These are phyloP conservation scores for Murina feae DNA, from an alignment of 2,113 vertebrate genomes.

Conservation along the genomic window DNA sequence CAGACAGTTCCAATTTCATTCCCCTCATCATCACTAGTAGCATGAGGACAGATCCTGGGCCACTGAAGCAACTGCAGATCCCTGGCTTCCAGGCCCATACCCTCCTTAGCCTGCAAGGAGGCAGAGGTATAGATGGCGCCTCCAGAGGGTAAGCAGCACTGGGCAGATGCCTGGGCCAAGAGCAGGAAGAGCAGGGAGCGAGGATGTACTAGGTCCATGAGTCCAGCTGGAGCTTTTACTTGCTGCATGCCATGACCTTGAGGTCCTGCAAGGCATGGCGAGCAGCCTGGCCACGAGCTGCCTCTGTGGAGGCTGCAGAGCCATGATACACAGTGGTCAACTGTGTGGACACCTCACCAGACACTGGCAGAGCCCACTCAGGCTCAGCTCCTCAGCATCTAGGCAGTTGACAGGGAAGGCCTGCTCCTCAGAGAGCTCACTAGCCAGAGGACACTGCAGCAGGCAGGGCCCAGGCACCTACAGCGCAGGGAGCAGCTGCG, in stretches of 20 bases:
- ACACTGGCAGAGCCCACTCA: constrained; percentile 94
- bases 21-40: not conserved
- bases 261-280: constrained; percentile 93
- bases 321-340: constrained; percentile 95
- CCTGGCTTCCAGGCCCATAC: not conserved
- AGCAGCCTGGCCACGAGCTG: constrained; percentile 89
- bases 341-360: constrained; percentile 95
- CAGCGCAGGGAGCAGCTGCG: constrained; percentile 86
- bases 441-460: constrained; percentile 86
- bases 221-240: constrained; percentile 73
- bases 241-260: constrained; percentile 93
- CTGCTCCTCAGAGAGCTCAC: constrained; percentile 92
- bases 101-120: constrained; percentile 35
- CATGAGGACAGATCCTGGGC: not conserved
- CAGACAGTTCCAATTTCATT: not conserved
- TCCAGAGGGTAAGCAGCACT: not conserved
- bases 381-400: constrained; percentile 91
- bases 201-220: not conserved
- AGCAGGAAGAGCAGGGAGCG: not conserved
- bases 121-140: constrained; percentile 56
- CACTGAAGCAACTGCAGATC: not conserved
- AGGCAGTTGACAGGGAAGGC: constrained; percentile 94
- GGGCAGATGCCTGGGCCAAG: not conserved
- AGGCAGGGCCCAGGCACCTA: constrained; percentile 84
- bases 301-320: constrained; percentile 84